Conservation (phyloP, 2,888 invertebrate genomes). For the Hecatera dysodea region DNA sequence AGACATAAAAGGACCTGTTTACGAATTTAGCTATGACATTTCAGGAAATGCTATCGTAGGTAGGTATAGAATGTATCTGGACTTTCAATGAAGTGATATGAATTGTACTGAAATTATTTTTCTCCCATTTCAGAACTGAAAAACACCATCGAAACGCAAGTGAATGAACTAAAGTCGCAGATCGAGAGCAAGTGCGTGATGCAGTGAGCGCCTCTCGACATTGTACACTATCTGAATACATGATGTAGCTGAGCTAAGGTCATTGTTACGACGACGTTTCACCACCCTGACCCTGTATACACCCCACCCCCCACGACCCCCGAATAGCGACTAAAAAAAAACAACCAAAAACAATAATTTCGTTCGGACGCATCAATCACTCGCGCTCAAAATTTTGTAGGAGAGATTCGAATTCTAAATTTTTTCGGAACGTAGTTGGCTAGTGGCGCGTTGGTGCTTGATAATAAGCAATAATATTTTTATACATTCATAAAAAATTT, state of each 20-base stretch:
- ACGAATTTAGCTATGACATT: no score
- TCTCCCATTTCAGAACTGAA: constrained; percentile 95
- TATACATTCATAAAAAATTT: constrained; percentile 88
- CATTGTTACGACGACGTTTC: constrained; percentile 83
- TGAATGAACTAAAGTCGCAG: constrained; percentile 98
- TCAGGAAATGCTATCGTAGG: no score
- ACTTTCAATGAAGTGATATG: no score
- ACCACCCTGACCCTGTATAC: constrained; percentile 72
- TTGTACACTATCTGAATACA: constrained; percentile 80
- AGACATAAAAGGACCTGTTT: no score
- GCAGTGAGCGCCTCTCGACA: constrained; percentile 93
- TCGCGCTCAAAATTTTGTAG: constrained; percentile 86
- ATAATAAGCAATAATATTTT: constrained; percentile 91
- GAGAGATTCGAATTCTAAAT: constrained; percentile 86
- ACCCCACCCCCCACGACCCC: constrained; percentile 64
- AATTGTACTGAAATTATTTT: not conserved
- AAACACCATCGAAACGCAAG: constrained; percentile 99
- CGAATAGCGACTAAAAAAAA: constrained; percentile 62
- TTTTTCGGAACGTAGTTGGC: constrained; percentile 87
- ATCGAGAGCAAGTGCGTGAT: constrained; percentile 99
- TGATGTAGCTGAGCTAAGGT: constrained; percentile 89
- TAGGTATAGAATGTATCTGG: no score
- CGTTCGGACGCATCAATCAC: constrained; percentile 78
- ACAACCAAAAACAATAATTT: constrained; percentile 68
- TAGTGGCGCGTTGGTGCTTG: constrained; percentile 90